A percentile compares a stretch with the other conserved stretches of the same genome.
Conservation (phyloP, 2,888 invertebrate species). For the Melolontha melolontha region DNA sequence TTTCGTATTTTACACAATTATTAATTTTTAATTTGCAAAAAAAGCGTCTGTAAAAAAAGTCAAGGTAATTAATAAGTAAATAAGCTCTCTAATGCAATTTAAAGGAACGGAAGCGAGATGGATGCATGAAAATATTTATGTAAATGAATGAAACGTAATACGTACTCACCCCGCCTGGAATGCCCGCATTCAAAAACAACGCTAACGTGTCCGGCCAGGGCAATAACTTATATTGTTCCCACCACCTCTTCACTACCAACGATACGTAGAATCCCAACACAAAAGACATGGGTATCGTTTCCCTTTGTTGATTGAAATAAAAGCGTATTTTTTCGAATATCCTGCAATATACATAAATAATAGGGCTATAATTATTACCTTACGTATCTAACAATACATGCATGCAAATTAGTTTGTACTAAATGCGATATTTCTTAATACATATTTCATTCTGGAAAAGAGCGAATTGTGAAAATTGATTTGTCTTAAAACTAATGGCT, state of each 20-base stretch:
- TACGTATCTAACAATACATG: too few relatives aligned
- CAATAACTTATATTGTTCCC: conserved; percentile 92
- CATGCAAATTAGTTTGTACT: too few relatives aligned
- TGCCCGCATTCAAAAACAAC: conserved; percentile 90
- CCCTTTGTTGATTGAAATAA: conserved; percentile 89
- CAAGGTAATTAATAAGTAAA: too few relatives aligned
- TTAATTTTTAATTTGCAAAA: too few relatives aligned
- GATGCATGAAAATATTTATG: conserved; percentile 25
- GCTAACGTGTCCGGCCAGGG: conserved; percentile 96
- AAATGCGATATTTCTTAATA: too few relatives aligned
- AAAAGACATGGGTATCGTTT: conserved; percentile 94
- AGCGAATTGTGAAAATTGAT: too few relatives aligned
- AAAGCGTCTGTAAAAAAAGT: too few relatives aligned
- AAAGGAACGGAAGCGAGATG: not conserved
- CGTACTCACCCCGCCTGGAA: conserved; percentile 88
- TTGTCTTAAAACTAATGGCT: too few relatives aligned
- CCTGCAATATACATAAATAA: conserved; percentile 73
- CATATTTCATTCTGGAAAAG: too few relatives aligned
- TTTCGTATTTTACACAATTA: too few relatives aligned
- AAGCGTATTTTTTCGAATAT: conserved; percentile 86
- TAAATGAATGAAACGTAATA: conserved; percentile 54
- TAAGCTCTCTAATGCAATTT: not conserved
- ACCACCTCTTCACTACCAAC: conserved; percentile 93
- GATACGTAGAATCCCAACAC: conserved; percentile 95
- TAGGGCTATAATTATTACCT: not conserved